These are phyloP conservation scores for Plestiodon gilberti DNA, from an alignment of 2,113 vertebrate species.

Conservation along the genomic window DNA sequence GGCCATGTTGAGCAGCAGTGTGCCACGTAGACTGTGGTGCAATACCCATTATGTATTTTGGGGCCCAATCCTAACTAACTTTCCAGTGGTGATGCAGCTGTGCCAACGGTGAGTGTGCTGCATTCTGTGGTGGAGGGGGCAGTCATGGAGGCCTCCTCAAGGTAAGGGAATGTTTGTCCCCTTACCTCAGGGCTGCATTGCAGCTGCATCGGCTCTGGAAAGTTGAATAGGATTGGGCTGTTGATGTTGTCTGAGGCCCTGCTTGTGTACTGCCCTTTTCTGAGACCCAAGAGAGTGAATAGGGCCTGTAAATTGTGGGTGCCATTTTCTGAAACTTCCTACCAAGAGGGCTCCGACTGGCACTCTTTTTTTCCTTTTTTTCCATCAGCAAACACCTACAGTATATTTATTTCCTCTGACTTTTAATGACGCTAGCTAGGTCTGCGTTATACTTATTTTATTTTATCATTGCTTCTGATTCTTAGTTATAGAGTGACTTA, in stretches of 20 bases:
- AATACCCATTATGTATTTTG: not conserved
- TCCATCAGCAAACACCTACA: not conserved
- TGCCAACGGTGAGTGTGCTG: too few species aligned
- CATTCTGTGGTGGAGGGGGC: too few species aligned
- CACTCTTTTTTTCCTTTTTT: not conserved
- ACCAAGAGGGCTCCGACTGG: not conserved
- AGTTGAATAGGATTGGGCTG: too few species aligned
- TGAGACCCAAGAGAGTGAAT: not conserved
- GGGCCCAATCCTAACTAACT: too few species aligned
- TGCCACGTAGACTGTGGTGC: not conserved
- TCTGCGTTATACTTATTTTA: not conserved
- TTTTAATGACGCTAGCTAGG: not conserved
- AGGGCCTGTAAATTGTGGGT: not conserved
- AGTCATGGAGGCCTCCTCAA: too few species aligned
- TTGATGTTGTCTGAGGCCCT: not conserved
- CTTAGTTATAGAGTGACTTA: not conserved
- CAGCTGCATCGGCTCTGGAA: too few species aligned
- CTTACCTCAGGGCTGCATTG: too few species aligned
- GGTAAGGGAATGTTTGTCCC: too few species aligned
- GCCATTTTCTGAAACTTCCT: not conserved
- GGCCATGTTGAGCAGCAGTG: not conserved
- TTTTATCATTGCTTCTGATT: not conserved
- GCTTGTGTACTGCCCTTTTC: not conserved
- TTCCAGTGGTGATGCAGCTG: too few species aligned
- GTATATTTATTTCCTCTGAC: not conserved